Base-by-base conservation (phyloP, 2,888 invertebrate species). In the Tetragonisca angustula region DNA sequence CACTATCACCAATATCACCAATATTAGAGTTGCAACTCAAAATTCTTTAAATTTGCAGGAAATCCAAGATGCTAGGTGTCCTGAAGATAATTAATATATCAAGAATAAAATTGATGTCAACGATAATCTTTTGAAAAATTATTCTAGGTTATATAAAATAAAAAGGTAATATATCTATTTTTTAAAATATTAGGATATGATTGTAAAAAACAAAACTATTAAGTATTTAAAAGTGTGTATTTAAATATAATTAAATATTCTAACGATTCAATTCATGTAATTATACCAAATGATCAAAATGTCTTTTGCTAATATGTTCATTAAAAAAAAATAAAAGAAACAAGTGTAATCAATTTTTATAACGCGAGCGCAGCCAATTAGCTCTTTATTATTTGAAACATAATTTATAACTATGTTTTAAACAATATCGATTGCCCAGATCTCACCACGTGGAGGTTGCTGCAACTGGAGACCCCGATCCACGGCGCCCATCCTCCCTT, bases 61-160 rank as follows among this genome's bases (percentile, higher is more conserved):
- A 85, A 92, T 94, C 81, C 94, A 94, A 93, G 92, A 94, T 27
- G 76, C 91, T 19, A 90, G 94, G 84, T 87, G 90, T 76, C 94
- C 94, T 1, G 94, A 94, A 67, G 94, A 94, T 83, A 94, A 94
- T 80, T 94, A 90, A 87, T 64, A 4, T 17, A 6, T 24, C 19
- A 54, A 54, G n/a, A n/a, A 4, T 54, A 11, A 68, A 43, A 19
- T 43, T 71, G 4, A 19, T 15, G 5, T 5, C 4, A 9, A n/a
- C 4, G 13, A 27, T 0, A 21, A 43, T n/a, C 73, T 71, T 71
- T 24, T 67, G 2, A 36, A 75, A 50, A 65, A 62, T 68, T n/a
- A 43, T 61, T 36, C 11, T 27, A 17, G 36, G 52, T 61, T 15
- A 64, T 67, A 11, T 21, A 52, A 68, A 50, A 27, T 50, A 36